Evolutionary conservation across 2,113 vertebrate species (phyloP), one percentile per base, ranked within the genome.

Genomic region (Rhinolophus ferrumequinum): DNA sequence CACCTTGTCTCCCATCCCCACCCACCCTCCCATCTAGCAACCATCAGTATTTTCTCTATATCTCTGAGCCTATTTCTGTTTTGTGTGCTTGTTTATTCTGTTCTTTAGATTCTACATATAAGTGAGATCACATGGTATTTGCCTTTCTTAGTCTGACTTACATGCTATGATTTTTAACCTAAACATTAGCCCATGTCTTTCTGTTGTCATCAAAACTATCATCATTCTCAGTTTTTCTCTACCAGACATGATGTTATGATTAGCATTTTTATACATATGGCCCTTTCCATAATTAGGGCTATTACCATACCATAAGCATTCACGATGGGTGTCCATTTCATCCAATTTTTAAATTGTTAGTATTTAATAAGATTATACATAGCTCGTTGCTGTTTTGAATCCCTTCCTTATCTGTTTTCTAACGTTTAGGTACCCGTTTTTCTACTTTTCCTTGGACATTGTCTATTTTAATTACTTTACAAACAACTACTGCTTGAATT

Each of bases 401-500:
- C 15, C 5, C 38, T 86, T 92, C 26, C 50, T 15, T 79, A 54
- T 80, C 64, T 90, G 2, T 82, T 87, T 82, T 54, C 60, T 35
- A 58, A 69, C 80, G 52, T 75, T 67, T 93, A 26, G 35, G 1
- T 64, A 26, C 50, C 50, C 10, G 56, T 19, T 87, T 90, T 80
- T 66, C 35, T 81, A 44, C 13, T 16, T 90, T 93, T 85, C 69
- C 52, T 81, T 77, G 56, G 10, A 9, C 26, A 58, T 18, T 66
- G 7, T 80, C 44, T 95, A 60, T 47, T 90, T 84, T 73, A 82
- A 52, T 94, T 88, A 41, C 19, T 84, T 93, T 91, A 82, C 38
- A 86, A 88, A 85, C 47, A 97, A 52, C n/a, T 79, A 47, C 11
- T 80, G 22, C 24, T 93, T 80, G 58, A 11, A 77, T 73, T 88